These are phyloP conservation scores for Mermis nigrescens DNA, from an alignment of 2,888 invertebrate genomes.

Conservation along the genomic window DNA sequence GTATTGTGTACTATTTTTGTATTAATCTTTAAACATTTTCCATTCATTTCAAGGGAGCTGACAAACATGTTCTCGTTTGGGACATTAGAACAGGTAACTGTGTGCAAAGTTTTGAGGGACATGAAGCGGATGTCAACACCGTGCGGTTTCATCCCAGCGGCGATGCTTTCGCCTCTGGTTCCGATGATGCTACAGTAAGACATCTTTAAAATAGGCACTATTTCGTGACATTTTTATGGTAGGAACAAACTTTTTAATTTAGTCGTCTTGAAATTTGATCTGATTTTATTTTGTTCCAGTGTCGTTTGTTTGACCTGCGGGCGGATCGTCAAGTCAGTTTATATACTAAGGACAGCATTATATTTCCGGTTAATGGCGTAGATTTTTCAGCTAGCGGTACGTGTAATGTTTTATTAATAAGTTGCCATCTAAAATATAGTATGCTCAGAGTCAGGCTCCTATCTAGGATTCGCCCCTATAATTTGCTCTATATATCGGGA, in stretches of 20 bases:
- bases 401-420: slow-evolving; percentile 27
- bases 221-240: too few species aligned
- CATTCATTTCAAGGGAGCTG: slow-evolving; percentile 52
- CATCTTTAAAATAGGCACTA: slow-evolving; percentile 62
- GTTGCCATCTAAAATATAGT: too few species aligned
- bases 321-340: slow-evolving; percentile 91
- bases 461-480: too few species aligned
- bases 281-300: too few species aligned
- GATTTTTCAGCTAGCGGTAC: slow-evolving; percentile 82
- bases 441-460: too few species aligned
- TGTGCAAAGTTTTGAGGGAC: slow-evolving; percentile 94
- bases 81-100: slow-evolving; percentile 95
- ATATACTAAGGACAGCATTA: slow-evolving; percentile 84
- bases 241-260: too few species aligned
- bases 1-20: too few species aligned
- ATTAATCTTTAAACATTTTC: too few species aligned
- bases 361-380: slow-evolving; percentile 91
- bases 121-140: slow-evolving; percentile 90
- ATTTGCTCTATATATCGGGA: too few species aligned
- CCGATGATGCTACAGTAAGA: too few species aligned
- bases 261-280: too few species aligned
- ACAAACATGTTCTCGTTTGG: slow-evolving; percentile 92
- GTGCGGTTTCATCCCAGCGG: slow-evolving; percentile 99
- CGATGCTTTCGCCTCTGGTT: slow-evolving; percentile 90
- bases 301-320: slow-evolving; percentile 84